Base-by-base conservation (phyloP, 2,113 vertebrate species). In the Sebastes fasciatus region DNA sequence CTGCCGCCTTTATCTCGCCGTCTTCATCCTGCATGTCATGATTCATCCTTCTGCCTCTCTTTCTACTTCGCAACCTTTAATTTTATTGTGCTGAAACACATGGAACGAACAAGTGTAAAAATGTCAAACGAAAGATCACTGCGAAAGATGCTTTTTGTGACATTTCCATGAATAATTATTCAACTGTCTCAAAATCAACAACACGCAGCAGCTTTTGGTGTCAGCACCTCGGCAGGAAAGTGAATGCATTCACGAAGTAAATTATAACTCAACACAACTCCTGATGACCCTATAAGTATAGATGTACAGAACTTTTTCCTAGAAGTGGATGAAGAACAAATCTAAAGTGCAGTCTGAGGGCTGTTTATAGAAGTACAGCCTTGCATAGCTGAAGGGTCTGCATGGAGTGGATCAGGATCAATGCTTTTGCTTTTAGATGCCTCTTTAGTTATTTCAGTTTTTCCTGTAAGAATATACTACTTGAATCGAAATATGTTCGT, bases 51-150 rank as follows among this genome's bases (percentile, higher is more conserved):
- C 43, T 6, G 63, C 63, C 55, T 26, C 42, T 52, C 21, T 69
- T 76, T 16, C 13, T 11, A 23, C 14, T 9, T 48, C 8, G 12
- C 14, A 78, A 40, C 51, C 54, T 78, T 75, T 72, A 1, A 77
- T 83, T 83, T 54, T 67, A 26, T 60, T 55, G 54, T 54, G 34
- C 48, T 23, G 60, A 52, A 62, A 62, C 57, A 54, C 2, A 71
- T 21, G 2, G 51, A 69, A 77, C 58, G 55, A 73, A 61, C 26
- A 69, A 26, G 34, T 71, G 17, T 10, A 66, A 49, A 77, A 66
- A 84, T 79, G 69, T 78, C 69, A 68, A 55, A 83, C 55, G 45
- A 63, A 72, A 79, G 71, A 79, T n/a, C 26, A 68, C 87, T 83
- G 67, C 66, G 34, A 68, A 69, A 88, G 60, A 67, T 42, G 12